phyloP scores from a whole-genome alignment of 2,113 vertebrate genomes.

The Shinisaurus crocodilurus region DNA sequence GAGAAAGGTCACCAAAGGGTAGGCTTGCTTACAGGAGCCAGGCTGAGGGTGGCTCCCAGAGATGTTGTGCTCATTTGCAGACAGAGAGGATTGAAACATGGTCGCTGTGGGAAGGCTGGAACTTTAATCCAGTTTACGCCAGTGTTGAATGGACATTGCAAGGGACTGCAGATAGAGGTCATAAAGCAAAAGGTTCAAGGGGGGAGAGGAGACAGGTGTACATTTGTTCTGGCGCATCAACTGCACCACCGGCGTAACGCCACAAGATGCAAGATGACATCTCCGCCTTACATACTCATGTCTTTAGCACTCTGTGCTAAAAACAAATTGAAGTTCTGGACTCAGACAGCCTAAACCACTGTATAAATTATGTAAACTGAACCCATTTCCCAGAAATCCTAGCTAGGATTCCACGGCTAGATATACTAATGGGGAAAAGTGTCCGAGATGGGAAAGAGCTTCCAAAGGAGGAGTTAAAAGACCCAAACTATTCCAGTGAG shows the following conservation, averaged over 20 bases:
- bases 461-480: not conserved
- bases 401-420: not conserved
- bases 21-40: not conserved
- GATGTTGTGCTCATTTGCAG: not conserved
- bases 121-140: not conserved
- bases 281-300: not conserved
- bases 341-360: not conserved
- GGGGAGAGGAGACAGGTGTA: not conserved
- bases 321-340: too few relatives aligned
- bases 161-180: not conserved
- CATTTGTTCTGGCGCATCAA: not conserved
- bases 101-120: not conserved
- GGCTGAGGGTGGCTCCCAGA: not conserved
- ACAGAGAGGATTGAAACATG: not conserved
- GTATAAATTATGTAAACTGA: not conserved
- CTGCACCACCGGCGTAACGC: not conserved
- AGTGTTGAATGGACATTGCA: not conserved
- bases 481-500: not conserved
- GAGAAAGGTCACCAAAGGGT: not conserved
- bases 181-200: not conserved
- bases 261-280: too few relatives aligned
- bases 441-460: not conserved
- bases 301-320: not conserved
- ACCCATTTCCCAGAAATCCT: not conserved
- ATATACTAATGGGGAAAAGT: not conserved